Percentiles rank a stretch among this genome's conserved stretches.
Conservation (phyloP, 1,140 invertebrate genomes). For the Ooceraea biroi region DNA sequence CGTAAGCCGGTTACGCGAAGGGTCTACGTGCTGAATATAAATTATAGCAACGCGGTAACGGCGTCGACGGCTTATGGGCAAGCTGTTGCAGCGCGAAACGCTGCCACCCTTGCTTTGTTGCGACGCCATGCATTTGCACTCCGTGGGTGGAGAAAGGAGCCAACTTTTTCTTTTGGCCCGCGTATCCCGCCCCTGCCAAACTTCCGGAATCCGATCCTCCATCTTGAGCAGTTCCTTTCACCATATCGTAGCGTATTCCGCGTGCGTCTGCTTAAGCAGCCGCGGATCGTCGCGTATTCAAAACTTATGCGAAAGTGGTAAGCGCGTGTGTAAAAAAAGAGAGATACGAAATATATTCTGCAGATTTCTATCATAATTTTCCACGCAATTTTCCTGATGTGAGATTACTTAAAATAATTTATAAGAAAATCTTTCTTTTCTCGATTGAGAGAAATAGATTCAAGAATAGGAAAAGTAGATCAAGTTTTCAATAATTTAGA, state of each 20-base stretch:
- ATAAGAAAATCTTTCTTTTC: neutral
- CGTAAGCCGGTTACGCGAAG: conserved; percentile 30
- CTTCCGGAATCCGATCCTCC: conserved; percentile 17
- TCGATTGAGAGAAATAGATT: neutral
- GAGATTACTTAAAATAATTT: neutral
- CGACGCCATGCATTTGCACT: conserved; percentile 42
- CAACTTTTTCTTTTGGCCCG: conserved; percentile 38
- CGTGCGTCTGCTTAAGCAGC: conserved; percentile 14
- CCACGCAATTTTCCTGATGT: conserved; percentile 3
- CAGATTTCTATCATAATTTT: conserved; percentile 14
- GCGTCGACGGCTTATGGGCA: conserved; percentile 42
- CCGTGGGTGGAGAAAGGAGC: conserved; percentile 10
- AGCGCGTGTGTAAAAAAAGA: neutral
- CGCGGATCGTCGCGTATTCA: conserved; percentile 10
- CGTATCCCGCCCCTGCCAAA: conserved; percentile 7
- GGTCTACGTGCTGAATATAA: conserved; percentile 49
- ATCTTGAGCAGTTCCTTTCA: conserved; percentile 7
- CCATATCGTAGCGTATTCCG: conserved; percentile 2
- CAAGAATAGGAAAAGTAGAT: no score
- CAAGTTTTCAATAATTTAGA: conserved; percentile 10
- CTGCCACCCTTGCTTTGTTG: neutral
- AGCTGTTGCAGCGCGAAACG: conserved; percentile 49
- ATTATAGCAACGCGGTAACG: conserved; percentile 36
- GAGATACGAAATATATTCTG: neutral
- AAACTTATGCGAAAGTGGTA: conserved; percentile 1